phyloP scores from a whole-genome alignment of 2,113 vertebrate genomes.

The Brachyistius frenatus region DNA sequence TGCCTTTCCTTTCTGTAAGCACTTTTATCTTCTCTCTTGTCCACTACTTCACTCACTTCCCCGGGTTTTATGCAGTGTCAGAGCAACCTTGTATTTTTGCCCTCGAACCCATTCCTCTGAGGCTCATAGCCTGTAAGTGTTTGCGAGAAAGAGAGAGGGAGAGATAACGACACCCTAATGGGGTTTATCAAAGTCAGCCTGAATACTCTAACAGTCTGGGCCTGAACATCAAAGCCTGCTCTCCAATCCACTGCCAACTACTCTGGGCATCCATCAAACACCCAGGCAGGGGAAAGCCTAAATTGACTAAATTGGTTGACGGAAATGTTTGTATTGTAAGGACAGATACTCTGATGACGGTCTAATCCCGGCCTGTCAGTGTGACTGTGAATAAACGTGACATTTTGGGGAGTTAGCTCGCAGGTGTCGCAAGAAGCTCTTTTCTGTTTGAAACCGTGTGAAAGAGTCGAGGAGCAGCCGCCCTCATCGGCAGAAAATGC shows the following conservation, averaged over 20 bases:
- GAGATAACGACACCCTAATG: slow-evolving; percentile 63
- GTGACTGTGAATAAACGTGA: slow-evolving; percentile 46
- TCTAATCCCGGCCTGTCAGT: slow-evolving; percentile 38
- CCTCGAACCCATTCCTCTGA: slow-evolving; percentile 47
- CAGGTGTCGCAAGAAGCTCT: slow-evolving; percentile 41
- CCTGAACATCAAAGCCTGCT: slow-evolving; percentile 66
- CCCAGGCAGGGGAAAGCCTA: slow-evolving; percentile 30
- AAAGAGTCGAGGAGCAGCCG: slow-evolving; percentile 20
- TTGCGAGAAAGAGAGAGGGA: slow-evolving; percentile 30
- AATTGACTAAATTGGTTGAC: slow-evolving; percentile 67
- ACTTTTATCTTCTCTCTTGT: slow-evolving; percentile 27
- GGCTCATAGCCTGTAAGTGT: slow-evolving; percentile 39
- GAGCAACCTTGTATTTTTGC: slow-evolving; percentile 61
- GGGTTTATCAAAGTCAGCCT: slow-evolving; percentile 81
- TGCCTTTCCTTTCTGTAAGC: neutral
- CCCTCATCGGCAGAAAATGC: slow-evolving; percentile 44
- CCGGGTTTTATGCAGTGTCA: slow-evolving; percentile 40
- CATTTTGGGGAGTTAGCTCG: slow-evolving; percentile 16
- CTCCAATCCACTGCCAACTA: slow-evolving; percentile 55
- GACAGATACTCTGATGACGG: slow-evolving; percentile 50
- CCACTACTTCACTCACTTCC: slow-evolving; percentile 21
- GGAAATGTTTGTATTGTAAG: slow-evolving; percentile 62
- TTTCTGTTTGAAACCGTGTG: slow-evolving; percentile 18
- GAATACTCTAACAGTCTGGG: slow-evolving; percentile 71
- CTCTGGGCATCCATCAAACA: slow-evolving; percentile 67